Percentiles rank a stretch among this genome's conserved stretches.
Evolutionary conservation across 2,797 vertebrate species (phyloP).

Genomic region (Sebastes hopkinsi): DNA sequence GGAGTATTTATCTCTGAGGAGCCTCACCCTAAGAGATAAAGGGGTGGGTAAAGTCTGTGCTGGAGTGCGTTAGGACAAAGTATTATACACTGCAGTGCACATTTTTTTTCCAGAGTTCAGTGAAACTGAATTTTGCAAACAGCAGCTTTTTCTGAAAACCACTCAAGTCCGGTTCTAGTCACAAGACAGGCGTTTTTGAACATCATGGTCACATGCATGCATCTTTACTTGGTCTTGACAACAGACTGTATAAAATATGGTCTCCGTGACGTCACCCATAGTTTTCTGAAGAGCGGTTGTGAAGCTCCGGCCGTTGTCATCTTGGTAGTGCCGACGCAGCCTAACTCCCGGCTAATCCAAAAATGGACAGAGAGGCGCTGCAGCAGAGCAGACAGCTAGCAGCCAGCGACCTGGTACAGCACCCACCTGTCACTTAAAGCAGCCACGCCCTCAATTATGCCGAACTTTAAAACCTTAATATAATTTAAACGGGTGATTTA

Average conservation of each 20-base stretch:
- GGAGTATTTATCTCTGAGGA: not conserved
- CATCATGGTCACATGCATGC: not conserved
- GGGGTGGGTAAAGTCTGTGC: not conserved
- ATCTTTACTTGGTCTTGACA: not conserved
- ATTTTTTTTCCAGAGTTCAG: not conserved
- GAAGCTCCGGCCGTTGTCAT: not conserved
- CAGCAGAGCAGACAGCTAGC: too few species aligned
- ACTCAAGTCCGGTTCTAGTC: not conserved
- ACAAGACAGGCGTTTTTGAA: not conserved
- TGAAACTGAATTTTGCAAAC: not conserved
- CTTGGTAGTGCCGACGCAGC: too few species aligned
- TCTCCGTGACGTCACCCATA: not conserved
- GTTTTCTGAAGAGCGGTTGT: not conserved
- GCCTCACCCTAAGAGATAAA: slow-evolving; percentile 1
- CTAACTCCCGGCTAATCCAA: not conserved
- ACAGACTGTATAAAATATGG: not conserved
- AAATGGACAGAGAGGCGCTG: not conserved
- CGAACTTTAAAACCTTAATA: not conserved
- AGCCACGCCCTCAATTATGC: not conserved
- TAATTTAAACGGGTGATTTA: not conserved
- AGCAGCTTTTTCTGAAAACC: not conserved
- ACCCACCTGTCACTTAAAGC: not conserved
- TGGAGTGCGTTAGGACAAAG: not conserved
- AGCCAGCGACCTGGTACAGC: not conserved
- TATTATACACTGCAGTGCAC: not conserved